phyloP scores from a whole-genome alignment of 1,140 invertebrate genomes.

The Leptopilina boulardi region DNA sequence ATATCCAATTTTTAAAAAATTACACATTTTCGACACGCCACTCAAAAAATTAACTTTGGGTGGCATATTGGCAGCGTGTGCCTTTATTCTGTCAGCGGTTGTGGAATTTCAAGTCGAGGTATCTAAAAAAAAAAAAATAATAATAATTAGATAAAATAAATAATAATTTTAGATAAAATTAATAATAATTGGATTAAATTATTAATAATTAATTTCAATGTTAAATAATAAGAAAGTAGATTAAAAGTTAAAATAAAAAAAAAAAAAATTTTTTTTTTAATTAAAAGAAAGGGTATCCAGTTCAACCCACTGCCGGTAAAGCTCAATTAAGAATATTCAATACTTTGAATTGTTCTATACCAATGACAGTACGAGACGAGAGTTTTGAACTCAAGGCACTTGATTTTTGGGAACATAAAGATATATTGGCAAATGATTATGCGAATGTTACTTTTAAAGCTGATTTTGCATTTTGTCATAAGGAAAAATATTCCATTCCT shows the following conservation, averaged over 20 bases:
- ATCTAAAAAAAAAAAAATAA: not conserved
- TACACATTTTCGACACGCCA: constrained; percentile 78
- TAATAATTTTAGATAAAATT: not conserved
- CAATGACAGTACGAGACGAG: constrained; percentile 42
- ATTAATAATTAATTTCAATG: too few species aligned
- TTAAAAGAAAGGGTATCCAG: constrained; percentile 83
- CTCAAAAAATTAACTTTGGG: constrained; percentile 88
- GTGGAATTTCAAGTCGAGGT: constrained; percentile 89
- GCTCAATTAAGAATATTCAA: constrained; percentile 86
- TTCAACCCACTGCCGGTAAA: constrained; percentile 77
- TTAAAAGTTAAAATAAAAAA: too few species aligned
- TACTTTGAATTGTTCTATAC: constrained; percentile 73
- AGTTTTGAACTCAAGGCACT: constrained; percentile 57
- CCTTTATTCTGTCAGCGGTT: constrained; percentile 92
- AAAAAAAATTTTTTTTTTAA: constrained; percentile 40
- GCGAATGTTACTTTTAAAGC: constrained; percentile 6
- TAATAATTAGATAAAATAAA: not conserved
- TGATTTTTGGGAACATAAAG: constrained; percentile 64
- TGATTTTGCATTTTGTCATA: not conserved
- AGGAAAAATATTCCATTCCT: not conserved
- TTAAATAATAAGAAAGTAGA: too few species aligned
- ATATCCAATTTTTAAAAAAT: constrained; percentile 79
- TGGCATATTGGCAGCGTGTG: constrained; percentile 87
- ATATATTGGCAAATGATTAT: constrained; percentile 45
- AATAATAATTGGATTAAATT: too few species aligned